Percentiles rank a stretch among this genome's conserved stretches.
Evolutionary conservation across 2,113 vertebrate genomes (phyloP).

Genomic region (Mobula birostris): DNA sequence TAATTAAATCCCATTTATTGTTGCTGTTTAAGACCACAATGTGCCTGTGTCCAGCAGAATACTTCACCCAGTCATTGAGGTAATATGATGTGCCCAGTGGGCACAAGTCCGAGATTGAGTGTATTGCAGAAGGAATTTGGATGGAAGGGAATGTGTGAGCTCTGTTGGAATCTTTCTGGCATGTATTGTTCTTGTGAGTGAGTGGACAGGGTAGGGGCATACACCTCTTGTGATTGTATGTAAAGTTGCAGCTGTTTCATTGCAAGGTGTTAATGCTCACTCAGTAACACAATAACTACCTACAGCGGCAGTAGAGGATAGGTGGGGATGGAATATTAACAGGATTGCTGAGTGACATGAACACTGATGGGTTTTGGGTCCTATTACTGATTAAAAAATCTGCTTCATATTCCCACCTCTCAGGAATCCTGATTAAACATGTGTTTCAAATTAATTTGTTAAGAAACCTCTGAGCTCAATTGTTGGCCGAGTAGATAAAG

Average conservation of each 20-base stretch:
- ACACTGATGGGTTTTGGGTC: background rate
- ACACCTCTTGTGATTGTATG: background rate
- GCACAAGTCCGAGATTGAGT: background rate
- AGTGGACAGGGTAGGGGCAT: background rate
- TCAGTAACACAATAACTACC: conserved; percentile 5
- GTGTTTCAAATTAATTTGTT: conserved; percentile 27
- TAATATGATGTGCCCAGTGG: background rate
- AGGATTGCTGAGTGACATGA: conserved; percentile 7
- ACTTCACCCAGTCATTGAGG: background rate
- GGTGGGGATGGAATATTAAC: conserved; percentile 27
- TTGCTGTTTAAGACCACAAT: background rate
- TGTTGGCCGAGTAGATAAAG: background rate
- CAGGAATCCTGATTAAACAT: background rate
- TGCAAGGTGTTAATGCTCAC: conserved; percentile 2
- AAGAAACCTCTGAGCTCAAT: background rate
- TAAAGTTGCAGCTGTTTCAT: conserved; percentile 18
- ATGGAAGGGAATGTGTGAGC: background rate
- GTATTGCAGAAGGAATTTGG: background rate
- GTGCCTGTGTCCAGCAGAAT: background rate
- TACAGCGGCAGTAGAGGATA: background rate
- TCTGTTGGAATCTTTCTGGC: background rate
- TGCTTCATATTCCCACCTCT: conserved; percentile 18
- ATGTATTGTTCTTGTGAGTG: background rate
- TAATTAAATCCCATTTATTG: no score
- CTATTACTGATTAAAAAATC: conserved; percentile 31